These are phyloP conservation scores for Pterostichus madidus DNA, from an alignment of 2,888 invertebrate species.

Conservation along the genomic window DNA sequence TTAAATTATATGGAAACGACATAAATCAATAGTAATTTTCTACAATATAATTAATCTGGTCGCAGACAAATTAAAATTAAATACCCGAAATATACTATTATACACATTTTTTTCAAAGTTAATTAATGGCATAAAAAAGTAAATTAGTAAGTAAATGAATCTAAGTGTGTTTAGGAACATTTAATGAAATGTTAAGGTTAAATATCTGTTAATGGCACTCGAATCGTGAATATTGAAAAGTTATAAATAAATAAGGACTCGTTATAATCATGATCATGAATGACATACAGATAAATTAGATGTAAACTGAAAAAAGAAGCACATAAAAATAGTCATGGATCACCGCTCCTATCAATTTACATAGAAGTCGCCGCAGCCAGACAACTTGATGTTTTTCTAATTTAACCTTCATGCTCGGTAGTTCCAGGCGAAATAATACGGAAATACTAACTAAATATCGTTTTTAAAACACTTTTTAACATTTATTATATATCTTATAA, in stretches of 20 bases:
- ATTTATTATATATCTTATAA: too few relatives aligned
- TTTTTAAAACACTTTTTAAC: too few relatives aligned
- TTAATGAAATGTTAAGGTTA: constrained; percentile 47
- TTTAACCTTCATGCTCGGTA: constrained; percentile 16
- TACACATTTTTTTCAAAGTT: constrained; percentile 13
- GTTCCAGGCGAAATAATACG: too few relatives aligned
- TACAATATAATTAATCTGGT: constrained; percentile 3
- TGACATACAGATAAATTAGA: constrained; percentile 39
- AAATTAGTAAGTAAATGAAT: constrained; percentile 34
- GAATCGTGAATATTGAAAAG: constrained; percentile 52
- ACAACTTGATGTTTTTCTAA: constrained; percentile 6
- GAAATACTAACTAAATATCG: too few relatives aligned
- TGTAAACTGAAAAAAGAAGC: constrained; percentile 30
- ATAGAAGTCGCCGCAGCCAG: constrained; percentile 13
- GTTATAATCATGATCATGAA: constrained; percentile 15
- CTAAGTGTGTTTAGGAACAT: background rate
- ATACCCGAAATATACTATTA: background rate
- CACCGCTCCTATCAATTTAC: constrained; percentile 62
- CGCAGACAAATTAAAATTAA: background rate
- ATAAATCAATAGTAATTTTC: background rate
- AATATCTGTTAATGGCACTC: constrained; percentile 29
- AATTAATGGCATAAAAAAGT: constrained; percentile 34
- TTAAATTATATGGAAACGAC: constrained; percentile 1
- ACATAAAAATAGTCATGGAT: constrained; percentile 55
- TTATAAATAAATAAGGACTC: constrained; percentile 37